phyloP scores from a whole-genome alignment of 2,888 invertebrate species.

The Erebia palarica region DNA sequence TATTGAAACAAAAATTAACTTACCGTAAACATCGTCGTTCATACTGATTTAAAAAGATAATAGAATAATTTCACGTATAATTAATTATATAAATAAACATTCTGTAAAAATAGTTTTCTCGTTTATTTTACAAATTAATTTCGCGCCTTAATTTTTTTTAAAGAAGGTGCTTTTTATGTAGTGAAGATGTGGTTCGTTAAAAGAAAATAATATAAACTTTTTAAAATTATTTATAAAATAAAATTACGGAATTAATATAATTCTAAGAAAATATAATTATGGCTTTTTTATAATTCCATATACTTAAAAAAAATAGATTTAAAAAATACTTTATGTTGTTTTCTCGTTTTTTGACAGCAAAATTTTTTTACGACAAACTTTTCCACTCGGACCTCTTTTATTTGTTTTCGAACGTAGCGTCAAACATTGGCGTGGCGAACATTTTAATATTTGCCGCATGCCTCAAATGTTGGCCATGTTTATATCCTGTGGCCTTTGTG shows the following conservation, averaged over 20 bases:
- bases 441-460: neutral
- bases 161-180: conserved; percentile 8
- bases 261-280: no score
- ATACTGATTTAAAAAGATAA: conserved; percentile 15
- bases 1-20: neutral
- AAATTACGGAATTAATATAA: no score
- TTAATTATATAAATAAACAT: no score
- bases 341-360: no score
- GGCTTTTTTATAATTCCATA: no score
- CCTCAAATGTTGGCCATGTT: neutral
- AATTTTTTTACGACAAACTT: no score
- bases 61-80: neutral
- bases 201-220: neutral
- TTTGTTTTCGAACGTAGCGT: no score
- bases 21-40: conserved; percentile 33
- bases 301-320: no score
- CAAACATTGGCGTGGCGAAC: neutral
- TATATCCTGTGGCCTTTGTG: neutral
- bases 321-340: no score
- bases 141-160: conserved; percentile 1
- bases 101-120: neutral
- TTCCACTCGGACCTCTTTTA: no score
- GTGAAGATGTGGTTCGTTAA: neutral
- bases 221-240: neutral
- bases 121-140: neutral